Evolutionary conservation across 2,888 invertebrate species (phyloP), one percentile per base, ranked within the genome.

Genomic region (Formica aserva): DNA sequence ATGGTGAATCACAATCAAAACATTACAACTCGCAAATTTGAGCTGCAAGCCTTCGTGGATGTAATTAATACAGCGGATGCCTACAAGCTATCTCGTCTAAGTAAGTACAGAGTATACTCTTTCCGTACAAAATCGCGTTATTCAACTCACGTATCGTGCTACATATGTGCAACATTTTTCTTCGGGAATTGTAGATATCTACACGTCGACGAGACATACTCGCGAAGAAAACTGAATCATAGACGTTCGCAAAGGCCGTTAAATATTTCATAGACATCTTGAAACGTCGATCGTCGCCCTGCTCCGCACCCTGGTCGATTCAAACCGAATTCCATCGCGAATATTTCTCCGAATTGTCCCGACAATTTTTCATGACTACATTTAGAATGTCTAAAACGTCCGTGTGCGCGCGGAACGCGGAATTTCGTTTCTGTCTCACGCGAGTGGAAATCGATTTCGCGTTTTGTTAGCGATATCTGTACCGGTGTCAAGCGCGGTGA

Each of bases 21-120:
- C 93, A 97, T 97, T 89, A 97, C 97, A 86, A 97, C 97, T 85
- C 96, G 97, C 78, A 96, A 98, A 63, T 97, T 98, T 93, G 98
- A 98, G 94, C 96, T 98, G 76, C 97, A 98, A 94, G 98, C 98
- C 11, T 98, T 97, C 93, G 98, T 98, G 69, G 98, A 98, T 94
- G 97, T 98, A 93, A 98, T 98, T 95, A 98, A 98, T 95, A 98
- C 98, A 15, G 98, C 98, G 32, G 98, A 98, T 94, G 98, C 98
- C 86, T 98, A 98, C 95, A 98, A 98, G 95, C 96, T 98, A 85
- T 98, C 98, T 65, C 96, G 98, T 92, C 96, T 98, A 89, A 98
- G 98, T 98, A 95, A 97, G 98, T 97, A 92, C 41, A 88, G 78
- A 78, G 29, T 26, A 13, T 11, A 55, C 6, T 72, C 60, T 11